phyloP scores from a whole-genome alignment of 2,888 invertebrate genomes.

The Actias luna region DNA sequence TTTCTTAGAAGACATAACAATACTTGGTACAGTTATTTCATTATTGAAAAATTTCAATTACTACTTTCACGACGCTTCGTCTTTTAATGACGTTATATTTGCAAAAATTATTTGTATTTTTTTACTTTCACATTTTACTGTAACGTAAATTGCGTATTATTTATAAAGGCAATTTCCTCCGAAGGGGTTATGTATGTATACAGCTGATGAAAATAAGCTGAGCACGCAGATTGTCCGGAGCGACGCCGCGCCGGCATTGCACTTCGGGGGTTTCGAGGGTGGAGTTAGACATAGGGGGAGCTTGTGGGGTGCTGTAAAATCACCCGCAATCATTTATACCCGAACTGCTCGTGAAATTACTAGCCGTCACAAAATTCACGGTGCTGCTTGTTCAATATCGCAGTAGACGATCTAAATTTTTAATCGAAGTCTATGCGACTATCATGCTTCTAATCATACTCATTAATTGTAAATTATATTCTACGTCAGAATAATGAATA shows the following conservation, averaged over 20 bases:
- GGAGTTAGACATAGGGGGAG: conserved; percentile 59
- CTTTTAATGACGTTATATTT: not conserved
- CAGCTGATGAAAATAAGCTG: conserved; percentile 77
- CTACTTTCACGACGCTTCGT: not conserved
- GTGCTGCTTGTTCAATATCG: conserved; percentile 28
- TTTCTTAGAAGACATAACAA: not conserved
- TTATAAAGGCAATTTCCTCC: conserved; percentile 80
- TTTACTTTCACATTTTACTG: conserved; percentile 39
- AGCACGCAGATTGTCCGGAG: conserved; percentile 81
- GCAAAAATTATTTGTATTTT: conserved; percentile 26
- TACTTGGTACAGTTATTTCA: not conserved
- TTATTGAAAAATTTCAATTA: conserved; percentile 24
- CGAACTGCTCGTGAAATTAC: conserved; percentile 80
- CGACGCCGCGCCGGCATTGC: conserved; percentile 77
- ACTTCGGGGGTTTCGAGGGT: conserved; percentile 61
- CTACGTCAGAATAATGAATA: not conserved
- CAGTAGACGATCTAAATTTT: not conserved
- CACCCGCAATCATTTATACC: conserved; percentile 82
- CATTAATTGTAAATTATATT: not conserved
- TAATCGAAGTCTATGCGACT: not conserved
- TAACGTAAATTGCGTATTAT: conserved; percentile 67
- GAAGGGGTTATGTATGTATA: conserved; percentile 70
- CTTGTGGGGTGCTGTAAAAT: conserved; percentile 72
- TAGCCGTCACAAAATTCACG: conserved; percentile 71
- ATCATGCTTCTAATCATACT: not conserved